Conservation (phyloP, 2,888 invertebrate species). For the Pristionchus fissidentatus region DNA sequence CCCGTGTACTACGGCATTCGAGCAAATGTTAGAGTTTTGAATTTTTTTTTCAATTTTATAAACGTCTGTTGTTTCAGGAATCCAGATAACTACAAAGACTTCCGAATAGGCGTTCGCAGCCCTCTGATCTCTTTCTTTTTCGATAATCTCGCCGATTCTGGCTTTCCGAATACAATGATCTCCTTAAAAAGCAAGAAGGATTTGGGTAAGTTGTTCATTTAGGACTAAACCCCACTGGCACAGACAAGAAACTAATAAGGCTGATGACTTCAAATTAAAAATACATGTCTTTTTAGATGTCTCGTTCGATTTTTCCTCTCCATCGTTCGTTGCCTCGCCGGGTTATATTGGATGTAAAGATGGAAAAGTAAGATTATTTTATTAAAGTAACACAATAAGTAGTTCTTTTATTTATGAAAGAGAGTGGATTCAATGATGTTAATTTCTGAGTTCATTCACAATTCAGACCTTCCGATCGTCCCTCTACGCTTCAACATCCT, state of each 20-base stretch:
- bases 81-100: not conserved
- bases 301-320: not conserved
- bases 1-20: not conserved
- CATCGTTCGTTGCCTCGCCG: not conserved
- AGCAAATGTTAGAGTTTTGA: constrained; percentile 1
- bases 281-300: not conserved
- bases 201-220: too few species aligned
- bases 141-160: not conserved
- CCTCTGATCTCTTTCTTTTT: not conserved
- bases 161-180: too few species aligned
- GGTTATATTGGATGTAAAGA: not conserved
- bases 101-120: not conserved
- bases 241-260: not conserved
- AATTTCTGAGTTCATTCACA: not conserved
- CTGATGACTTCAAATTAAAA: not conserved
- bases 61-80: not conserved
- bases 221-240: not conserved
- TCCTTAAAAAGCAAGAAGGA: too few species aligned
- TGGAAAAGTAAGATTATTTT: not conserved
- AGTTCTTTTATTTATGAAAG: too few species aligned
- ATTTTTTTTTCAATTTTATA: not conserved
- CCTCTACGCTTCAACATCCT: not conserved
- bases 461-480: not conserved
- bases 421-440: too few species aligned
- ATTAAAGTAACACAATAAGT: too few species aligned